Conservation (phyloP, 2,113 vertebrate species). For the Sinocyclocheilus anophthalmus region DNA sequence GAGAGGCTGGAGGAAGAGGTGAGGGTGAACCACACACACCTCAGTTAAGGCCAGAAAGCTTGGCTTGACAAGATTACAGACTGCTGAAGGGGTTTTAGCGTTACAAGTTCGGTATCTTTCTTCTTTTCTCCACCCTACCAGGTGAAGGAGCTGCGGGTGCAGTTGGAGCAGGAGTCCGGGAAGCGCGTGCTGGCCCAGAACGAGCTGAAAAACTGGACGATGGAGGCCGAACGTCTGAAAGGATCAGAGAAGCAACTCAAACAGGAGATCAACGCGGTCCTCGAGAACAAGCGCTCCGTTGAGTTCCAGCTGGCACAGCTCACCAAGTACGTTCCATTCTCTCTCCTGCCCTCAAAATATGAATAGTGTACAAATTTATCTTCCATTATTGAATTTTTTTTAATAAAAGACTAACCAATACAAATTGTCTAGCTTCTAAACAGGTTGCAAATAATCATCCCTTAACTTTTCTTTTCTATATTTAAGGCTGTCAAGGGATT, state of each 20-base stretch:
- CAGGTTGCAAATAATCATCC: not conserved
- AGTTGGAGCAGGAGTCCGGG: conserved; percentile 89
- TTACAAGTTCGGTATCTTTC: not conserved
- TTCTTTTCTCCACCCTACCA: conserved; percentile 55
- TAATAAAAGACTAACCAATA: too few relatives aligned
- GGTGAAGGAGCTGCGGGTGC: conserved; percentile 87
- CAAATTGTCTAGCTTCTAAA: not conserved
- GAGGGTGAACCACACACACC: conserved; percentile 21
- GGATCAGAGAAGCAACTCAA: conserved; percentile 96
- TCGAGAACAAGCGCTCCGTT: conserved; percentile 92
- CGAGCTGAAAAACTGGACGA: conserved; percentile 86
- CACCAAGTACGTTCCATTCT: conserved; percentile 84
- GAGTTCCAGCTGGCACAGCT: conserved; percentile 96
- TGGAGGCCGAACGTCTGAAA: conserved; percentile 89
- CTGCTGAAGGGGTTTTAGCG: not conserved
- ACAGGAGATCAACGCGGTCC: conserved; percentile 90
- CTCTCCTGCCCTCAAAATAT: not conserved
- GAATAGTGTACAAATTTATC: not conserved
- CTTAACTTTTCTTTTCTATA: too few relatives aligned
- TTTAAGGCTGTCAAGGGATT: not conserved
- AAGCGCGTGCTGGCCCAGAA: conserved; percentile 85
- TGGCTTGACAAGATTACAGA: not conserved
- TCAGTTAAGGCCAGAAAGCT: too few relatives aligned
- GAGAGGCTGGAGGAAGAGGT: conserved; percentile 96
- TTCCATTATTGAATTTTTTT: not conserved